phyloP scores from a whole-genome alignment of 2,113 vertebrate species.

The Caretta caretta region DNA sequence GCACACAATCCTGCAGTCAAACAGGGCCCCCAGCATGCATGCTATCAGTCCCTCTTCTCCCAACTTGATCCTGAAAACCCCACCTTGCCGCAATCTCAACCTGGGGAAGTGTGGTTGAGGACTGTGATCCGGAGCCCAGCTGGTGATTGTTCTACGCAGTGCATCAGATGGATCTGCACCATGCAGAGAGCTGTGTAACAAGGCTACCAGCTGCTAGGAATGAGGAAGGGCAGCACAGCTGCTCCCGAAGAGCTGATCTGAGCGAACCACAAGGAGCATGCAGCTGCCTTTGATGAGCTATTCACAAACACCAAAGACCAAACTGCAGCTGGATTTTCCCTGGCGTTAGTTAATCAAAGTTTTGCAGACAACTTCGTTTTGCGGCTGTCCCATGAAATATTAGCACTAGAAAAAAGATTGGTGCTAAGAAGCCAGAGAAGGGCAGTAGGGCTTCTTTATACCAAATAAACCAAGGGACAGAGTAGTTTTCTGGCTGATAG shows the following conservation, averaged over 20 bases:
- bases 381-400: not conserved
- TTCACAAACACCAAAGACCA: not conserved
- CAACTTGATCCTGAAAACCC: not conserved
- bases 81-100: not conserved
- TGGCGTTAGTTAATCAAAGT: rapidly evolving
- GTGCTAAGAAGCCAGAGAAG: rapidly evolving
- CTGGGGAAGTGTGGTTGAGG: too few species aligned
- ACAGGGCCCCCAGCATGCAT: not conserved
- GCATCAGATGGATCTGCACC: not conserved
- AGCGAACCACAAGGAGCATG: not conserved
- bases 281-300: not conserved
- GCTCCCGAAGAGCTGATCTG: rapidly evolving
- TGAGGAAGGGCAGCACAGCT: not conserved
- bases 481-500: rapidly evolving
- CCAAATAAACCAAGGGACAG: not conserved
- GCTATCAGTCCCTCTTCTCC: not conserved
- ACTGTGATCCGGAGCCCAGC: not conserved
- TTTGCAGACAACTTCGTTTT: not conserved
- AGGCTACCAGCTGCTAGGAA: rapidly evolving
- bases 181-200: rapidly evolving
- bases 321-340: rapidly evolving
- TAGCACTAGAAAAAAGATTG: rapidly evolving
- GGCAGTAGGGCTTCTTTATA: rapidly evolving
- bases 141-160: rapidly evolving
- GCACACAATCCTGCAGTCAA: too few species aligned